These are phyloP conservation scores for Lordiphosa stackelbergi DNA, from an alignment of 1,140 invertebrate species.

Conservation along the genomic window DNA sequence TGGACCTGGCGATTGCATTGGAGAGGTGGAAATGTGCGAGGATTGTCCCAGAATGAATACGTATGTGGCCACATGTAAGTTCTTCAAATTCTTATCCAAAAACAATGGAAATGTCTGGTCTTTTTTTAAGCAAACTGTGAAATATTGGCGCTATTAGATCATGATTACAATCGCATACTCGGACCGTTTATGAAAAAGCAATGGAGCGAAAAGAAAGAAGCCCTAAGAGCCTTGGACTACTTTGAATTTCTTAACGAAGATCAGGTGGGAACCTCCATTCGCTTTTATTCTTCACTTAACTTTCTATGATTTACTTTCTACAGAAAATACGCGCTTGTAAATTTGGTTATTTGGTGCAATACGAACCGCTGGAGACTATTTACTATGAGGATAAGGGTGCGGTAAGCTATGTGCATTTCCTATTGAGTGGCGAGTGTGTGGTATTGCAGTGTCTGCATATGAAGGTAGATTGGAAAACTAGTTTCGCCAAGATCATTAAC, in stretches of 20 bases:
- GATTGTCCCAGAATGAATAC: slow-evolving; percentile 27
- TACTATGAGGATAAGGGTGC: slow-evolving; percentile 58
- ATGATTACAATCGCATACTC: slow-evolving; percentile 45
- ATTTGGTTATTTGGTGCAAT: slow-evolving; percentile 47
- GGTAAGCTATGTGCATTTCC: slow-evolving; percentile 58
- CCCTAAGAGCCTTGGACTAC: slow-evolving; percentile 49
- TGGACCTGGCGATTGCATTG: slow-evolving; percentile 51
- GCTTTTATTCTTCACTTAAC: too few relatives aligned
- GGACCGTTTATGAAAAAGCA: slow-evolving; percentile 38
- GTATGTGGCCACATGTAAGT: slow-evolving; percentile 32
- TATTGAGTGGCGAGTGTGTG: slow-evolving; percentile 70
- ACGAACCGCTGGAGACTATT: slow-evolving; percentile 59
- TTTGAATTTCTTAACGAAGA: slow-evolving; percentile 51
- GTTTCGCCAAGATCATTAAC: too few relatives aligned
- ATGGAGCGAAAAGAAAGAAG: slow-evolving; percentile 59
- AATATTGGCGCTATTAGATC: slow-evolving; percentile 45
- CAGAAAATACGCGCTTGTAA: slow-evolving; percentile 57
- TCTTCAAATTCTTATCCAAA: not conserved
- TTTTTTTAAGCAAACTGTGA: slow-evolving; percentile 44
- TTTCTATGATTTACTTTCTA: not conserved
- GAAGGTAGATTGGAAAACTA: slow-evolving; percentile 25
- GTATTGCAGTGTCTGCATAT: slow-evolving; percentile 71
- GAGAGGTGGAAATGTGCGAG: slow-evolving; percentile 53
- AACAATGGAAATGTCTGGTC: not conserved
- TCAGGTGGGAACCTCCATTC: slow-evolving; percentile 35